phyloP scores from a whole-genome alignment of 2,113 vertebrate species.

The Pseudorhombus dupliciocellatus region DNA sequence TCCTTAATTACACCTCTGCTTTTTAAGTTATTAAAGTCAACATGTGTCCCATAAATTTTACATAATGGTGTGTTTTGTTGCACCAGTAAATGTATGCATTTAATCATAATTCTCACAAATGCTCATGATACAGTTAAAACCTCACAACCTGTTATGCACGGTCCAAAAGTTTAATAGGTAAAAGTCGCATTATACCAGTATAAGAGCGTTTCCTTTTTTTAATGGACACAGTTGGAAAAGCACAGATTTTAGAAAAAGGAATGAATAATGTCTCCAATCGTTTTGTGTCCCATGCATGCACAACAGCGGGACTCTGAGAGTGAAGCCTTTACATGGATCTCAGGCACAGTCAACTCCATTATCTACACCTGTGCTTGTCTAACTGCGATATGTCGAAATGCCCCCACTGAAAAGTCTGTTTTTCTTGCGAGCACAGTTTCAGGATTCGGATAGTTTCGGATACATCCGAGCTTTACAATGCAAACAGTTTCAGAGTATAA shows the following conservation, averaged over 20 bases:
- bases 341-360: not conserved
- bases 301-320: not conserved
- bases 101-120: not conserved
- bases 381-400: not conserved
- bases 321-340: not conserved
- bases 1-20: no score
- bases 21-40: no score
- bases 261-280: not conserved
- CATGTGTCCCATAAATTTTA: not conserved
- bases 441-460: no score
- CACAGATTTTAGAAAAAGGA: not conserved
- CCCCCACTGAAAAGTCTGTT: not conserved
- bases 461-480: conserved; percentile 4
- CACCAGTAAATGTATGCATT: not conserved
- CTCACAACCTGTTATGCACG: not conserved
- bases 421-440: not conserved
- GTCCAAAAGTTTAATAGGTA: not conserved
- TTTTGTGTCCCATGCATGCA: not conserved
- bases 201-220: not conserved
- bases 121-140: not conserved
- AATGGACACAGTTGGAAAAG: not conserved
- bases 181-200: not conserved
- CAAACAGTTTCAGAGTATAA: not conserved
- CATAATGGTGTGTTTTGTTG: not conserved
- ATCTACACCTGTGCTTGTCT: conserved; percentile 1